Evolutionary conservation across 2,888 invertebrate genomes (phyloP).

Genomic region (Rhodophaea formosa): DNA sequence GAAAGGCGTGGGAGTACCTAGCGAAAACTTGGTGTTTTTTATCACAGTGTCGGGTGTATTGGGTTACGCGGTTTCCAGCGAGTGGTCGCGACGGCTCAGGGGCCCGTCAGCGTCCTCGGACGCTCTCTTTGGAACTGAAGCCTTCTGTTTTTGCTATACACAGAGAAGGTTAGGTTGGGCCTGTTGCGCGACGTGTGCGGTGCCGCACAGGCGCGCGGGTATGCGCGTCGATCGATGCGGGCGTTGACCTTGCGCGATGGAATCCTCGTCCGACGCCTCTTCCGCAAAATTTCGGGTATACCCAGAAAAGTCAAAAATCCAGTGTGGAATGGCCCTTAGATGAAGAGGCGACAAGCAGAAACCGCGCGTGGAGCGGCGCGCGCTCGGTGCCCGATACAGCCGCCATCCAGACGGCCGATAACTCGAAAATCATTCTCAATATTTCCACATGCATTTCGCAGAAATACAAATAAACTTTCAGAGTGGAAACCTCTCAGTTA

Average conservation of each 20-base stretch:
- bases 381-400: not conserved
- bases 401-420: not conserved
- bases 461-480: not conserved
- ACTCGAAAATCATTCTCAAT: not conserved
- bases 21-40: constrained; percentile 47
- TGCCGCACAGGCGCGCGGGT: constrained; percentile 46
- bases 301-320: constrained; percentile 16
- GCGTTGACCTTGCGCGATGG: constrained; percentile 62
- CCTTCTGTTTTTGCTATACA: constrained; percentile 52
- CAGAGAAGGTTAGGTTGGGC: constrained; percentile 48
- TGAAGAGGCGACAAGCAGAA: not conserved
- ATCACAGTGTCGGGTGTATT: constrained; percentile 46
- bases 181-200: constrained; percentile 49
- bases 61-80: constrained; percentile 26
- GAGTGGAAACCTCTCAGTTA: too few relatives aligned
- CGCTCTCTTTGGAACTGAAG: constrained; percentile 63
- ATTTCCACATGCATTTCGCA: not conserved
- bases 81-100: constrained; percentile 45
- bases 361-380: not conserved
- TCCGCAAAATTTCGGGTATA: constrained; percentile 17
- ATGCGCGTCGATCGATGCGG: constrained; percentile 58
- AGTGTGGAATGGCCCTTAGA: not conserved
- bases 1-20: constrained; percentile 22
- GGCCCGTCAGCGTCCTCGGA: constrained; percentile 62
- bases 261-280: constrained; percentile 23